These are phyloP conservation scores for Urocynchramus pylzowi DNA, from an alignment of 2,113 vertebrate genomes.

Conservation along the genomic window DNA sequence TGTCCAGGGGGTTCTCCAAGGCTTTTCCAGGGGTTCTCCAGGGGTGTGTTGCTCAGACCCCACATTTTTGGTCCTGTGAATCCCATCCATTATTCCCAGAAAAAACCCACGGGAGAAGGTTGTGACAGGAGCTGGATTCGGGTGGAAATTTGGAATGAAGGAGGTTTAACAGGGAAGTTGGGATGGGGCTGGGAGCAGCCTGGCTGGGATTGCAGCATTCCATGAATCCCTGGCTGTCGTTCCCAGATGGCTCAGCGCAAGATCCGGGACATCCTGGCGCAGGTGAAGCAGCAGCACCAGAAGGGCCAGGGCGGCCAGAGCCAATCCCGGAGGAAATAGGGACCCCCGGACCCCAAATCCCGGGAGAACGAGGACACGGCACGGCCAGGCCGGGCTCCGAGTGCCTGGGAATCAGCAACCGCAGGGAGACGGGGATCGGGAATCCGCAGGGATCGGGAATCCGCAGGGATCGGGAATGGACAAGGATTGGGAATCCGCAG, in stretches of 20 bases:
- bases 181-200: too few relatives aligned
- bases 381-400: conserved; percentile 74
- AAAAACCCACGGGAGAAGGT: fast-evolving
- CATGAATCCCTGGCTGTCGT: fast-evolving
- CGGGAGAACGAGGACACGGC: background rate
- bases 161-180: fast-evolving
- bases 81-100: background rate
- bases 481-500: too few relatives aligned
- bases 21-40: too few relatives aligned
- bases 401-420: conserved; percentile 71
- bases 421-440: background rate
- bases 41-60: too few relatives aligned
- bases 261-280: conserved; percentile 94
- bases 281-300: conserved; percentile 90
- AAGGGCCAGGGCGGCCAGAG: conserved; percentile 81
- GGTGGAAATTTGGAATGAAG: fast-evolving
- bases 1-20: background rate
- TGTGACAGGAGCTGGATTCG: background rate
- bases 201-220: background rate
- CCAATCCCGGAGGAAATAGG: conserved; percentile 74
- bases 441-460: background rate
- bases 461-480: too few relatives aligned
- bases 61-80: background rate
- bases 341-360: background rate
- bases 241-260: conserved; percentile 90